Evolutionary conservation across 1,140 invertebrate genomes (phyloP).

Genomic region (Arctopsyche grandis): DNA sequence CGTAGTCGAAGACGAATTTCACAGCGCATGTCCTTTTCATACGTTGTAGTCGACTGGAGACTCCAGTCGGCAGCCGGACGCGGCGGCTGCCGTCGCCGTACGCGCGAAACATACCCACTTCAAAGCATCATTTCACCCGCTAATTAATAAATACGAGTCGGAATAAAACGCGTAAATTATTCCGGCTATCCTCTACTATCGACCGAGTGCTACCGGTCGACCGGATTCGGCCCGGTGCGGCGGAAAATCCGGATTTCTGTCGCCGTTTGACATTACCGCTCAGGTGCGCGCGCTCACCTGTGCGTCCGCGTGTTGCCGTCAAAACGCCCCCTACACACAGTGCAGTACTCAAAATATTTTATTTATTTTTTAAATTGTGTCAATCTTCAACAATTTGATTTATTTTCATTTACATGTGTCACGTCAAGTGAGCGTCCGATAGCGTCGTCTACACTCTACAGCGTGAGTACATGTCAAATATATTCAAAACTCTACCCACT

Average conservation of each 20-base stretch:
- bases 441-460: no score
- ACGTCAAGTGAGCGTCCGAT: neutral
- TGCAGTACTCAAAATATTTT: no score
- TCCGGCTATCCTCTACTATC: no score
- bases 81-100: conserved; percentile 8
- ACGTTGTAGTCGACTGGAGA: neutral
- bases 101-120: neutral
- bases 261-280: conserved; percentile 7
- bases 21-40: conserved; percentile 19
- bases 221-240: no score
- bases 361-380: no score
- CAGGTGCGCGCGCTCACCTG: conserved; percentile 4
- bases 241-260: neutral
- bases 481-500: no score
- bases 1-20: neutral
- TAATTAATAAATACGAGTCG: neutral
- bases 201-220: no score
- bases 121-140: neutral
- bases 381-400: no score
- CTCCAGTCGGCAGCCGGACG: conserved; percentile 13
- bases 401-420: neutral
- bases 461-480: no score
- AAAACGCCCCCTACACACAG: conserved; percentile 12
- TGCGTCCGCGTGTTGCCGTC: neutral
- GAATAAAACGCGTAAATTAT: neutral